Conservation (phyloP, 2,113 vertebrate genomes). For the Ceyx melanurus region DNA sequence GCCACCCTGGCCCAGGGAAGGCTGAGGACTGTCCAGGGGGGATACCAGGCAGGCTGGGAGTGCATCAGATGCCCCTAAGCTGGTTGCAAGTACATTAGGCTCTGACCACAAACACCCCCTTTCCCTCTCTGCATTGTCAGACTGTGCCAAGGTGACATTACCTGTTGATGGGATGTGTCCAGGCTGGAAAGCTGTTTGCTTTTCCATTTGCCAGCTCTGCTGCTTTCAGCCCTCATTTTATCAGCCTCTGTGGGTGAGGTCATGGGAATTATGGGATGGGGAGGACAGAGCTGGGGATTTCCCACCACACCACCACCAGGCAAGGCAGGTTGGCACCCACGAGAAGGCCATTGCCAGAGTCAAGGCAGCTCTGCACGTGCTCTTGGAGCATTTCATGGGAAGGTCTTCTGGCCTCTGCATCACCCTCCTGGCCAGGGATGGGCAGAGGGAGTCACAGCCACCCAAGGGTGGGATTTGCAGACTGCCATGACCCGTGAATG, state of each 20-base stretch:
- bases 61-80: fast-evolving
- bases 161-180: not conserved
- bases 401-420: not conserved
- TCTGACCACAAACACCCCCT: not conserved
- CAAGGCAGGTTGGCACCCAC: not conserved
- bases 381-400: not conserved
- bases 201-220: conserved; percentile 6
- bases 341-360: not conserved
- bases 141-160: conserved; percentile 13
- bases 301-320: not conserved
- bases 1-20: fast-evolving
- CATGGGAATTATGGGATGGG: not conserved
- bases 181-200: conserved; percentile 22
- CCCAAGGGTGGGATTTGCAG: fast-evolving
- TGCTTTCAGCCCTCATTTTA: not conserved
- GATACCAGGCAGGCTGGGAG: not conserved
- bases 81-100: not conserved
- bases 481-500: not conserved
- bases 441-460: not conserved
- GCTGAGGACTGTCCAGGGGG: not conserved
- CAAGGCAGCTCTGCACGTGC: not conserved
- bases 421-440: not conserved
- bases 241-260: not conserved
- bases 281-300: not conserved
- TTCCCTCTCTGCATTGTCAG: not conserved